Percentiles rank a stretch among this genome's conserved stretches.
Evolutionary conservation across 2,888 invertebrate species (phyloP).

Genomic region (Phalera bucephala): DNA sequence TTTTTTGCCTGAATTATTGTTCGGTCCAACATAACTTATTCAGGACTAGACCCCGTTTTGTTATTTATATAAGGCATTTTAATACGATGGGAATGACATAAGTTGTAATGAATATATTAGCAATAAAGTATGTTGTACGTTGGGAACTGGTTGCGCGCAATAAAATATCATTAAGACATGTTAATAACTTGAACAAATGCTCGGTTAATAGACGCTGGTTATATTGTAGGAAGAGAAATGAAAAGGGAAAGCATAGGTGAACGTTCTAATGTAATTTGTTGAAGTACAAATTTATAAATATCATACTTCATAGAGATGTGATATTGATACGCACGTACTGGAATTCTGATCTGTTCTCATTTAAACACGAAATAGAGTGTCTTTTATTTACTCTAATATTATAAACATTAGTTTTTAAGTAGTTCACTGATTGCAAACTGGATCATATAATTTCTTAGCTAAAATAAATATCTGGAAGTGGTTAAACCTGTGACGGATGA

Average conservation of each 20-base stretch:
- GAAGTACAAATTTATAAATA: too few species aligned
- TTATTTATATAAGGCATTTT: slow-evolving; percentile 73
- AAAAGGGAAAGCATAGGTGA: slow-evolving; percentile 21
- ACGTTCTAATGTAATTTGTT: slow-evolving; percentile 16
- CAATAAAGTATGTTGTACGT: slow-evolving; percentile 56
- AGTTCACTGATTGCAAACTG: too few species aligned
- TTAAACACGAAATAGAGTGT: too few species aligned
- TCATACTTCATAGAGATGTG: too few species aligned
- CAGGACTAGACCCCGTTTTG: slow-evolving; percentile 57
- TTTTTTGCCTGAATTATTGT: slow-evolving; percentile 75
- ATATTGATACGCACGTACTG: too few species aligned
- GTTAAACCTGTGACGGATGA: too few species aligned
- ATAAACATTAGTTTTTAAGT: too few species aligned
- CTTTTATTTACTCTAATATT: too few species aligned
- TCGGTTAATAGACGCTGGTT: slow-evolving; percentile 49
- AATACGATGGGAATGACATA: slow-evolving; percentile 76
- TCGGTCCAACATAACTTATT: slow-evolving; percentile 68
- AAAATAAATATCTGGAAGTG: too few species aligned
- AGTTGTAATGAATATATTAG: slow-evolving; percentile 78
- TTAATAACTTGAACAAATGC: slow-evolving; percentile 64
- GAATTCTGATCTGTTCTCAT: too few species aligned
- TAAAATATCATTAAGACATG: slow-evolving; percentile 63
- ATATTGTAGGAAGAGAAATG: slow-evolving; percentile 32
- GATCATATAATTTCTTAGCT: too few species aligned
- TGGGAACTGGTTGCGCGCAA: slow-evolving; percentile 60